phyloP scores from a whole-genome alignment of 2,113 vertebrate species.

The Chitala chitala region DNA sequence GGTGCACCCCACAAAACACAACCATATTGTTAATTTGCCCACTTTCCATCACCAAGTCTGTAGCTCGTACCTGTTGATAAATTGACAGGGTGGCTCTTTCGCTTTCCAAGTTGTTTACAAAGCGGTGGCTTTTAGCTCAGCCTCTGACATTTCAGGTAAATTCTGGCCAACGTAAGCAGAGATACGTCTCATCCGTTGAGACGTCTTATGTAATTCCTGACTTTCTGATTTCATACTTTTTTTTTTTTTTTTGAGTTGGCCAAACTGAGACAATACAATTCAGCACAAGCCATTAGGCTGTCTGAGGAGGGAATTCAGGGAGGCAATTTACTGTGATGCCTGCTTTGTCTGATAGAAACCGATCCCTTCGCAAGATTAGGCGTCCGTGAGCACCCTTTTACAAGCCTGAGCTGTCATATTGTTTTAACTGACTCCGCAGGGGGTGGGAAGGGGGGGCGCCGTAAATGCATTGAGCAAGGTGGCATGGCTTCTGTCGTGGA shows the following conservation, averaged over 20 bases:
- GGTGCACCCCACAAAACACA: not conserved
- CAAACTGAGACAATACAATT: slow-evolving; percentile 42
- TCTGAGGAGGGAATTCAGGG: slow-evolving; percentile 30
- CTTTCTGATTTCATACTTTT: slow-evolving; percentile 38
- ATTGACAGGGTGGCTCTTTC: slow-evolving; percentile 9
- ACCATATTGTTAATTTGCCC: slow-evolving; percentile 3
- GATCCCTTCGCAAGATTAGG: slow-evolving; percentile 52
- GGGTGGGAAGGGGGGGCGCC: not conserved
- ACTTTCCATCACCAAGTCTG: not conserved
- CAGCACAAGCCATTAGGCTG: slow-evolving; percentile 37
- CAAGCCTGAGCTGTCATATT: slow-evolving; percentile 11
- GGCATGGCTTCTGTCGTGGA: not conserved
- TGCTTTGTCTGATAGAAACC: slow-evolving; percentile 47
- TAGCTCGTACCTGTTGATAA: not conserved
- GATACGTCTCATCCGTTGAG: slow-evolving; percentile 28
- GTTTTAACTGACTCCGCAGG: not conserved
- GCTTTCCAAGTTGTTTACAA: slow-evolving; percentile 6
- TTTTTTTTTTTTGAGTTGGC: slow-evolving; percentile 28
- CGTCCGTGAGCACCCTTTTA: slow-evolving; percentile 38
- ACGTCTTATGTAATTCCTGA: slow-evolving; percentile 32
- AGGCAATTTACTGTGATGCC: slow-evolving; percentile 52
- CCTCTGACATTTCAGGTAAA: slow-evolving; percentile 27
- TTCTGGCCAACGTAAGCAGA: slow-evolving; percentile 29
- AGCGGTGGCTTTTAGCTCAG: slow-evolving; percentile 15
- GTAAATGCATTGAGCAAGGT: not conserved